Percentiles rank a stretch among this genome's conserved stretches.
Evolutionary conservation across 1,140 invertebrate species (phyloP).

Genomic region (Dolichoris vasculosae): DNA sequence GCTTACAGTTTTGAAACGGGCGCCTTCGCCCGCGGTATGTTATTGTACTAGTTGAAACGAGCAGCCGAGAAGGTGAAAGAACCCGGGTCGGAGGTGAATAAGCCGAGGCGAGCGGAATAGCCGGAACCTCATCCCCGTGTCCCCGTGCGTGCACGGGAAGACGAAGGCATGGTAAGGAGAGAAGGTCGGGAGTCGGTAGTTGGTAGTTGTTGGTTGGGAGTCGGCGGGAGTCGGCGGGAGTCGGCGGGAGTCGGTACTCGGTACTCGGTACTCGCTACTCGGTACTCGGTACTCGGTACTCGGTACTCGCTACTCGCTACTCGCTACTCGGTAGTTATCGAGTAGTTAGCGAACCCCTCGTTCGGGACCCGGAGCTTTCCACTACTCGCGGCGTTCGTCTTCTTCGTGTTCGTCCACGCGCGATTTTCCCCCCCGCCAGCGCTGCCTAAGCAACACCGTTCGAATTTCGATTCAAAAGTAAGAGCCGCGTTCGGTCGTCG

Average conservation of each 20-base stretch:
- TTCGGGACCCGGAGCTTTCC: background rate
- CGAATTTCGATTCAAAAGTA: background rate
- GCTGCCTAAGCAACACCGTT: background rate
- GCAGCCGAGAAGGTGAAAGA: background rate
- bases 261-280: too few relatives aligned
- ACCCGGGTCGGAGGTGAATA: background rate
- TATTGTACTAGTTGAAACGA: background rate
- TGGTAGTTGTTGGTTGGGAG: too few relatives aligned
- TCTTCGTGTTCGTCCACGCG: background rate
- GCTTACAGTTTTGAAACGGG: constrained; percentile 24
- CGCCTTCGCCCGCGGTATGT: background rate
- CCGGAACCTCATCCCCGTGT: too few relatives aligned
- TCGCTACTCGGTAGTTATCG: too few relatives aligned
- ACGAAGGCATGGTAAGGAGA: background rate
- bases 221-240: too few relatives aligned
- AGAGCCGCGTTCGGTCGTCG: background rate
- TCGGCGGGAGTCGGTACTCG: too few relatives aligned
- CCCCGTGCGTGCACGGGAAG: background rate
- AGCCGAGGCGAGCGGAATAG: background rate
- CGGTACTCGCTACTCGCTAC: too few relatives aligned
- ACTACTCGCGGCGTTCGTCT: background rate
- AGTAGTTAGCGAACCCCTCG: too few relatives aligned
- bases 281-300: too few relatives aligned
- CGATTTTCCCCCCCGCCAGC: background rate
- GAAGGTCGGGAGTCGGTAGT: background rate